Evolutionary conservation across 2,797 vertebrate species (phyloP), one percentile per base, ranked within the genome.

Genomic region (Enteromius trimaculatus): DNA sequence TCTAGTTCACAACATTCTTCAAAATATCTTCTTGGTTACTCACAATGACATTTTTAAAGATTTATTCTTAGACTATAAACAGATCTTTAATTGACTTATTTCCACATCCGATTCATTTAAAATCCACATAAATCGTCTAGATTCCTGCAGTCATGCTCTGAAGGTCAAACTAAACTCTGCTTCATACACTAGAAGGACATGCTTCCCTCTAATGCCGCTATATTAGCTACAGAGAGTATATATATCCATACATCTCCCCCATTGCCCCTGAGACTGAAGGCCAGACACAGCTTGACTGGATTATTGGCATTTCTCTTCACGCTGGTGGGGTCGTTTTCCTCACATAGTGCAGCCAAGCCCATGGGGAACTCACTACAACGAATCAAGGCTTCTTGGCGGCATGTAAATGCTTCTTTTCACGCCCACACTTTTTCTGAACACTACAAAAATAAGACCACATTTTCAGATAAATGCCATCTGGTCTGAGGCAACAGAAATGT

Each of bases 241-340:
- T 31, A 82, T 42, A n/a, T 7, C 60, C 37, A 83, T 77, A 26
- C 72, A 68, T 65, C 72, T 13, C 64, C 74, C 51, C 64, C 47
- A 47, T 6, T 16, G 31, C 64, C 39, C 19, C 26, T 31, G 17
- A 77, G 49, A 69, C 75, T 34, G 60, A 79, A 72, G 62, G 7
- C 74, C 86, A 76, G 86, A 81, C 71, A 34, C 66, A 66, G 79
- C 72, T 77, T 74, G 23, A 66, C 17, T 72, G 34, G 37, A 81
- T 71, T 55, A 80, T 65, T 29, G 31, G 70, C 84, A 72, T 82
- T 39, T 86, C 58, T 82, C 26, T 82, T 11, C 68, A 79, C 60
- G 21, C 80, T 71, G 62, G 23, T 53, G 47, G 79, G 65, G 75
- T 76, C 47, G 21, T 76, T 77, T 84, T 86, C 69, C 84, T 37